Evolutionary conservation across 2,113 vertebrate genomes (phyloP), one percentile per base, ranked within the genome.

Genomic region (Sylvietta virens): DNA sequence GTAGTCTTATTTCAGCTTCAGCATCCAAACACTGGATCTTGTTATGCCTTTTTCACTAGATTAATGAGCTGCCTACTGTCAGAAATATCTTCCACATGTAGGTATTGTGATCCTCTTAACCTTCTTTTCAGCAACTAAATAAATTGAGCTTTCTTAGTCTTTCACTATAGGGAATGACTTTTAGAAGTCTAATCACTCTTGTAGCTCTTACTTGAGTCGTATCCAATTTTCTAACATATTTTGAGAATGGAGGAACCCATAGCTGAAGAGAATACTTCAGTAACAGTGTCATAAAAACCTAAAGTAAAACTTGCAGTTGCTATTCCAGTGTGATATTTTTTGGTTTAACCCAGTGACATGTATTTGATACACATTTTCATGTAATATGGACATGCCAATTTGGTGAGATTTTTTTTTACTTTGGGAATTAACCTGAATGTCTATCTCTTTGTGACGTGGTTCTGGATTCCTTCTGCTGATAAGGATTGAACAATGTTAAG

Each of bases 41-140:
- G 80, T 94, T 96, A 93, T 96, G 72, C 88, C 76, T 97, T 96
- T 96, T 96, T 72, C 57, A 51, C 82, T 93, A 97, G 96, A 96
- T 96, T 96, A 96, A 96, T 95, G 95, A 96, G 93, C 92, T 97
- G 95, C 90, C 95, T 96, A 94, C 93, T 96, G 95, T 96, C 95
- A 97, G 96, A 95, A 97, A 97, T 96, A 95, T 97, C 88, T 95
- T 97, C 93, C 93, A 83, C 82, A 23, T 97, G 95, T 94, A 95
- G 93, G 90, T 96, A 96, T 97, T 94, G 80, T 94, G 95, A 96
- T 96, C 92, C 90, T 96, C 90, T 94, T 96, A 96, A 95, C 93
- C 94, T 94, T 94, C 92, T 96, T 95, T 96, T 92, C 92, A 96
- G 92, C 93, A 92, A 94, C 86, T 93, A 96, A 96, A 93, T 96